These are phyloP conservation scores for Plebejus melissa DNA, from an alignment of 2,888 invertebrate genomes.

Conservation along the genomic window DNA sequence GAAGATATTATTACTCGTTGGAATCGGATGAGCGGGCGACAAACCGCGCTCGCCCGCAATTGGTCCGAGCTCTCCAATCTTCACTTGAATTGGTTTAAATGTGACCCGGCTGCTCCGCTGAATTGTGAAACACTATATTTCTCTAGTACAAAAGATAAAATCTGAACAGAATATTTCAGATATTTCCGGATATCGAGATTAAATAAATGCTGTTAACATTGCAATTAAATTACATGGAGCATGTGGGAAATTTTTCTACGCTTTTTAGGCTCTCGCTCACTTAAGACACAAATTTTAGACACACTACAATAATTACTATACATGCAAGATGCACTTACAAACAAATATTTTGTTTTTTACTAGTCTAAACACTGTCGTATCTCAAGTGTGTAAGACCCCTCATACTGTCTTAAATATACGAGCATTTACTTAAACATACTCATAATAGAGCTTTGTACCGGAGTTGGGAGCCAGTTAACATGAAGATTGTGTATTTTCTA, in stretches of 20 bases:
- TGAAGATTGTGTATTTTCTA: conserved; percentile 12
- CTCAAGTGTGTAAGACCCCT: too few species aligned
- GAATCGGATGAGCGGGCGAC: conserved; percentile 14
- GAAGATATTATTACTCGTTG: conserved; percentile 20
- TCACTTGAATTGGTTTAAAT: conserved; percentile 21
- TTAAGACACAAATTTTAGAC: not conserved
- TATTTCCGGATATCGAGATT: not conserved
- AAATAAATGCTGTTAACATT: not conserved
- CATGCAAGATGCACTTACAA: not conserved
- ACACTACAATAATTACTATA: not conserved
- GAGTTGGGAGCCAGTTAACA: not conserved
- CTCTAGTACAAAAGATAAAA: conserved; percentile 19
- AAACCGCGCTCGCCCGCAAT: conserved; percentile 1
- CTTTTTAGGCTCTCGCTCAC: too few species aligned
- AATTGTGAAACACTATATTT: conserved; percentile 20
- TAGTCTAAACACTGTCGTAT: too few species aligned
- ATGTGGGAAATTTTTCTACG: not conserved
- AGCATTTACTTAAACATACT: not conserved
- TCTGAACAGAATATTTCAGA: conserved; percentile 18
- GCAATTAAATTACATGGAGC: not conserved
- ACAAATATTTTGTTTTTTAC: not conserved
- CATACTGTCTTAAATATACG: too few species aligned
- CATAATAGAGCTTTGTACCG: not conserved
- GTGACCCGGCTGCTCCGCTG: conserved; percentile 5
- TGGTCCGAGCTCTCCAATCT: conserved; percentile 16